A percentile compares a stretch with the other conserved stretches of the same genome.
Evolutionary conservation across 1,140 invertebrate species (phyloP).

Genomic region (Pachypeltis micranthus): DNA sequence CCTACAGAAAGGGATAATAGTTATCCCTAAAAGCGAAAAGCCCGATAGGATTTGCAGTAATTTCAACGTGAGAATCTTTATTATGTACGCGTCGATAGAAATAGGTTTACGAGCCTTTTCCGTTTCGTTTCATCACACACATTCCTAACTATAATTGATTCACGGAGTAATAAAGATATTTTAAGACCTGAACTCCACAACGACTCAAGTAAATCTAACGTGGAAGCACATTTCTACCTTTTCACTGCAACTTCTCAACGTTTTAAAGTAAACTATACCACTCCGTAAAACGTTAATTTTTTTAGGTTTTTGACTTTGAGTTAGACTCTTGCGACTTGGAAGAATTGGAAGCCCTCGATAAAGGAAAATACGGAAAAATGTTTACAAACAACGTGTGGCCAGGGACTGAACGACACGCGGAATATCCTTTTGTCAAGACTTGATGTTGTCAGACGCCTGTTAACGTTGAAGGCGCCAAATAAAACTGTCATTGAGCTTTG

Average conservation of each 20-base stretch:
- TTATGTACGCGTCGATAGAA: too few species aligned
- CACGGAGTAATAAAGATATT: neutral
- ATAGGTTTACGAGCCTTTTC: too few species aligned
- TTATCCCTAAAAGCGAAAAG: constrained; percentile 76
- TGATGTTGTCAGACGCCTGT: neutral
- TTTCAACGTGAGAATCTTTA: constrained; percentile 37
- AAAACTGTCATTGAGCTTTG: neutral
- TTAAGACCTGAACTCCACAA: too few species aligned
- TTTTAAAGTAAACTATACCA: neutral
- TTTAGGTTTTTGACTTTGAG: constrained; percentile 41
- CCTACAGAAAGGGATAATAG: constrained; percentile 54
- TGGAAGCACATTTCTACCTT: too few species aligned
- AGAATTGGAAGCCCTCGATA: constrained; percentile 38
- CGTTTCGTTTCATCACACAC: neutral
- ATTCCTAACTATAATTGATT: neutral
- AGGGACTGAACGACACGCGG: neutral
- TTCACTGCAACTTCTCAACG: too few species aligned
- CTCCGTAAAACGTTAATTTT: neutral
- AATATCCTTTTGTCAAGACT: neutral
- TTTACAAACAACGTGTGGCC: constrained; percentile 1
- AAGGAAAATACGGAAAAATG: constrained; percentile 39
- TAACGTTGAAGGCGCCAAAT: neutral
- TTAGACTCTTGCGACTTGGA: constrained; percentile 40
- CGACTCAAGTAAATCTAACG: too few species aligned
- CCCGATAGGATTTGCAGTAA: constrained; percentile 54